Base-by-base conservation (phyloP, 2,888 invertebrate genomes). In the Phyllotreta striolata region DNA sequence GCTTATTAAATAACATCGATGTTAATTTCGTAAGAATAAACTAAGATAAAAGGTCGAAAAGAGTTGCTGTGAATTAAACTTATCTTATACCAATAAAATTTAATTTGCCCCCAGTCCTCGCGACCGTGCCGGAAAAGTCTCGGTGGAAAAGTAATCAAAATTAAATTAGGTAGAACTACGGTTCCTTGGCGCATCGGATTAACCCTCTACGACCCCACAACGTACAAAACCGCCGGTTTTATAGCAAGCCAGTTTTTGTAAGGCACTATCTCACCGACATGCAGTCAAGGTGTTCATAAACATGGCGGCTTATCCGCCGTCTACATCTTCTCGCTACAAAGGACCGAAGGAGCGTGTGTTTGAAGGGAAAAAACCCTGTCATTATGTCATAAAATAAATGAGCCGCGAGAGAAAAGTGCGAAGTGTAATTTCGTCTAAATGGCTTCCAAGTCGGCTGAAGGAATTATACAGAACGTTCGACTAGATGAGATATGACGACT, bases 381-480 rank as follows among this genome's bases (percentile, higher is more conserved):
- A 66, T 68, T 64, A 68, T 70, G 70, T 70, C 71, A 69, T 66
- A 65, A 66, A 70, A 67, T 66, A 69, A 72, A 70, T 70, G 70
- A 66, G 68, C 65, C 55, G 55, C 62, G 61, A 62, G 62, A 63
- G 65, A 64, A 65, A 69, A 64, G 64, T 69, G 63, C 54, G 65
- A 66, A 63, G 67, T 66, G 61, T 66, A 66, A 69, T 66, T 65
- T 66, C 38, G 56, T 58, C 65, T 66, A 58, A 66, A 66, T 66
- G 61, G 63, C 66, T 63, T 58, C 62, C 54, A 57, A 44, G 58
- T 62, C 55, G 62, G 55, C 41, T 46, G 43, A 14, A 55, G 46
- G 34, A 52, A 46, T 64, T 64, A 62, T 62, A 65, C 54, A 34
- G 65, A 58, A 62, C 62, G 62, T 66, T 66, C 55, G 55, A 64